Base-by-base conservation (phyloP, 1,140 invertebrate species). In the Heliconius hermathena region DNA sequence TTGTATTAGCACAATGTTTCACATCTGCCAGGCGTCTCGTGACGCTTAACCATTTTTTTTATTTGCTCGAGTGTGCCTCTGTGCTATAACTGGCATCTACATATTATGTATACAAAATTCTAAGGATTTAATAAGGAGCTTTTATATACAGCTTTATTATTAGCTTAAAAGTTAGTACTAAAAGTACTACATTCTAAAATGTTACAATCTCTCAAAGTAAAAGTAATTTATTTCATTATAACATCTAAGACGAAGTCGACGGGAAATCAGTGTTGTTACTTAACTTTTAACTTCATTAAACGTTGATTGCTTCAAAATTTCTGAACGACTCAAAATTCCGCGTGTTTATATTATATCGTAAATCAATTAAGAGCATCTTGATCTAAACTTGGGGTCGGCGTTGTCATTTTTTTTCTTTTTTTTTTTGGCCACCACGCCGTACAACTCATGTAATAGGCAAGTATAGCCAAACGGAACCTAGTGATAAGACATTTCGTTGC, bases 251-350 rank as follows among this genome's bases (percentile, higher is more conserved):
- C 60, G 9, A 66, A 22, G 60, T 66, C 26, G 26, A 66, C 11
- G 60, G 60, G 60, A 66, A 66, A 66, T 66, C 60, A 66, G 60
- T 66, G 60, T 66, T 70, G 74, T 76, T 76, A 76, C 66, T 76
- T 70, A 71, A 76, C 74, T 76, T 76, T 76, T 70, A 76, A 76
- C 20, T 76, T 76, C 60, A 76, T 76, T 76, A 70, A 76, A n/a
- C 74, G 60, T 76, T 70, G 74, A 76, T 76, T 76, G 74, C 74
- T 76, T 75, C 22, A 75, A 60, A 75, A 60, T 75, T 75, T 75
- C 54, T 33, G 9, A 75, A 75, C 60, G 60, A 75, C 74, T 76
- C 13, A 41, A 46, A 70, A 70, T 70, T 46, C 22, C 36, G 60
- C 38, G 60, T 76, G 60, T 70, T 66, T 76, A 76, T 76, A 70